phyloP scores from a whole-genome alignment of 2,888 invertebrate genomes.

The Zaprionus lineosus region DNA sequence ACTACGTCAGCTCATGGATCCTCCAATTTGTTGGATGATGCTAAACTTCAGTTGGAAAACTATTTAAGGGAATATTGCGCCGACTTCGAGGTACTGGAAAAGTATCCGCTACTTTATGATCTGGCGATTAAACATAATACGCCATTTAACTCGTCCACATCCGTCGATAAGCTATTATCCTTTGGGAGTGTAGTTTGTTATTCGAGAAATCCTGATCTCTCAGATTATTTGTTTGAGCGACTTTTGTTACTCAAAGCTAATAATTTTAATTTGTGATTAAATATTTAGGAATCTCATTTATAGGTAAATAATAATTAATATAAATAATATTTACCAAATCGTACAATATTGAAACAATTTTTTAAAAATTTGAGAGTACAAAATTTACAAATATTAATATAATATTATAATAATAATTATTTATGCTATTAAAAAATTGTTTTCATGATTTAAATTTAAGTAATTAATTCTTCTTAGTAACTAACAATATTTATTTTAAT shows the following conservation, averaged over 20 bases:
- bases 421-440: too few relatives aligned
- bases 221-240: conserved; percentile 32
- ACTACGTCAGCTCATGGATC: conserved; percentile 25
- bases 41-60: conserved; percentile 25
- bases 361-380: too few relatives aligned
- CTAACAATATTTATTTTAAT: too few relatives aligned
- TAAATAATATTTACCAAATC: too few relatives aligned
- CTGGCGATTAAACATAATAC: conserved; percentile 38
- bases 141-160: conserved; percentile 24
- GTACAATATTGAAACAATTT: too few relatives aligned
- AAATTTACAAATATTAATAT: too few relatives aligned
- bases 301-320: too few relatives aligned
- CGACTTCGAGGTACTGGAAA: conserved; percentile 36
- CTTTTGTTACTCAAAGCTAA: conserved; percentile 46
- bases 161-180: conserved; percentile 18
- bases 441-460: too few relatives aligned
- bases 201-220: conserved; percentile 8
- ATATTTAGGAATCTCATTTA: background rate
- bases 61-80: conserved; percentile 34
- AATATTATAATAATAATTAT: too few relatives aligned
- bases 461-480: too few relatives aligned
- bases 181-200: conserved; percentile 3
- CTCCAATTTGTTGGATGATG: conserved; percentile 24
- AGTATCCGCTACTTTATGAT: conserved; percentile 39
- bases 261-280: background rate